A percentile compares a stretch with the other conserved stretches of the same genome.
These are phyloP conservation scores for Accipiter cooperii DNA, from an alignment of 2,113 vertebrate species.

Conservation along the genomic window DNA sequence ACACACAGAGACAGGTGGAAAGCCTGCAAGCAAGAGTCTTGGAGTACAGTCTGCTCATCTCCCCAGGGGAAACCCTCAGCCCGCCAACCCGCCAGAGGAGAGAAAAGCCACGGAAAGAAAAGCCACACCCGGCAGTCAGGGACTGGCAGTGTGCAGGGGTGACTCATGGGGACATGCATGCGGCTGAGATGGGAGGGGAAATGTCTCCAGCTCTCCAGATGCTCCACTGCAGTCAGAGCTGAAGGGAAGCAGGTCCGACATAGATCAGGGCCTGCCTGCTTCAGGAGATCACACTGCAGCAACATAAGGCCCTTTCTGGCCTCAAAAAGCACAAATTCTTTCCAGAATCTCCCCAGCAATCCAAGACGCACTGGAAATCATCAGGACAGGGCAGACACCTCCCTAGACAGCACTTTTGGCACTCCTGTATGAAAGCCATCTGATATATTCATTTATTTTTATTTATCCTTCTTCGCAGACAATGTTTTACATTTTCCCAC, in stretches of 20 bases:
- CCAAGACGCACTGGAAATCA: not conserved
- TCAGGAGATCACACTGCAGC: not conserved
- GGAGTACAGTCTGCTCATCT: not conserved
- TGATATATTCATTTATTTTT: not conserved
- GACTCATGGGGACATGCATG: not conserved
- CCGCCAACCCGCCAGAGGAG: rapidly evolving
- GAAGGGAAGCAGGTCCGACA: not conserved
- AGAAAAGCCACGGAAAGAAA: not conserved
- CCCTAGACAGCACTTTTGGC: not conserved
- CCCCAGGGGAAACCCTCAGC: not conserved
- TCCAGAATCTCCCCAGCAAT: not conserved
- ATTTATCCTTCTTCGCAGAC: not conserved
- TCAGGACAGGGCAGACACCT: not conserved
- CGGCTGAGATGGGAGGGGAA: not conserved
- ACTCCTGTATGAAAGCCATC: not conserved
- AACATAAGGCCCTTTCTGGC: not conserved
- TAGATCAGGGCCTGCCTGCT: not conserved
- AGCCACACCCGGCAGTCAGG: not conserved
- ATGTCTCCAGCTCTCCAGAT: not conserved
- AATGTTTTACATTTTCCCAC: not conserved
- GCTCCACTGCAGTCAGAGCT: not conserved
- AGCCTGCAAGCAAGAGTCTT: not conserved
- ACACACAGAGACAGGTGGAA: not conserved
- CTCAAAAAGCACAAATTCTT: not conserved
- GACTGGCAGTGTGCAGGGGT: not conserved